Base-by-base conservation (phyloP, 2,113 vertebrate species). In the Telmatochromis brachygnathus region DNA sequence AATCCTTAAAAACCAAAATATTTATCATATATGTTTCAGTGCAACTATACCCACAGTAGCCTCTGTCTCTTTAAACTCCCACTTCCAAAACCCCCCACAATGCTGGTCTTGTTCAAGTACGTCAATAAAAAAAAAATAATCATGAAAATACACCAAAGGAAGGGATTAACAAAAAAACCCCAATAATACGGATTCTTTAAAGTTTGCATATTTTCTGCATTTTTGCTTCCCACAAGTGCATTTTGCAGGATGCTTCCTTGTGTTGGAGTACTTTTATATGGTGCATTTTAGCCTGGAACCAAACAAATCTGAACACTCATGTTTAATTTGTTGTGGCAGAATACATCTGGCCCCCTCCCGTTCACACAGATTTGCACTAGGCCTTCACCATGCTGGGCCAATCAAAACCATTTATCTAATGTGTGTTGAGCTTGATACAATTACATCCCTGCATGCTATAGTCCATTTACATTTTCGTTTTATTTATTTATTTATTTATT, bases 261-360 rank as follows among this genome's bases (percentile, higher is more conserved):
- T 75, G 70, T 11, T 75, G 15, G 42, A 12, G 21, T 75, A 75
- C 26, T 47, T 75, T 75, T 30, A 10, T 19, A 49, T 17, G 23
- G 14, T 17, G 9, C 68, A 47, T 49, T 75, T 28, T 28, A 75
- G 42, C 70, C 42, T 45, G 42, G 70, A 75, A 75, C 42, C 70
- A 49, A 75, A 75, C 42, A 75, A 49, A 49, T 75, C 70, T 75
- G 42, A 75, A 12, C 70, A 12, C 39, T 75, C 23, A 5, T 30
- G 70, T 75, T 75, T 30, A 75, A 75, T 75, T 30, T 75, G 23
- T 28, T 75, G 23, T 75, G 70, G 70, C 70, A 75, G 70, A 75
- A 49, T 75, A 75, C 42, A 49, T 49, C 70, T 75, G 70, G 70
- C 42, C 70, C 42, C 23, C 42, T 75, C 15, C 70, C 23, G 9